phyloP scores from a whole-genome alignment of 2,797 vertebrate species.

The Sebastes hubbsi region DNA sequence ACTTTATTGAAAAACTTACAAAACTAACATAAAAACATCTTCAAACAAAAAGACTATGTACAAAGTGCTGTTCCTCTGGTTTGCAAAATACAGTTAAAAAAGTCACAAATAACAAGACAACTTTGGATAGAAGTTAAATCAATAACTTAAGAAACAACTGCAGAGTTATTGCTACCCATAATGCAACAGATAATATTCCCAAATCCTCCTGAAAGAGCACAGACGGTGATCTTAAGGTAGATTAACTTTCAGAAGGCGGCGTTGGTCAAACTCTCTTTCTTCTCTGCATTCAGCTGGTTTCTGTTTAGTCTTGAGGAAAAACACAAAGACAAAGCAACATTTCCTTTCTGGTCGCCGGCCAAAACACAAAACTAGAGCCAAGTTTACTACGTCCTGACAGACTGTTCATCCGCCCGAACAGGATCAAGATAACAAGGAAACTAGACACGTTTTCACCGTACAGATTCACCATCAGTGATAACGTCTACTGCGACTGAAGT shows the following conservation, averaged over 20 bases:
- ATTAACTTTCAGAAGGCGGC: too few relatives aligned
- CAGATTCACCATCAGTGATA: background rate
- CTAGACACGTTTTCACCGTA: background rate
- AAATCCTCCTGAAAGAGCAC: background rate
- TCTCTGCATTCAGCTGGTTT: constrained; percentile 1
- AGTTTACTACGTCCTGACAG: background rate
- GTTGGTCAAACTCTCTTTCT: too few relatives aligned
- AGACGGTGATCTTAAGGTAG: background rate
- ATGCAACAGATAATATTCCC: background rate
- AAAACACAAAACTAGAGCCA: background rate
- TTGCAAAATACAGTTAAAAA: background rate
- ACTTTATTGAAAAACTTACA: constrained; percentile 53
- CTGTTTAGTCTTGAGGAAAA: constrained; percentile 58
- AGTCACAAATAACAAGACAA: background rate
- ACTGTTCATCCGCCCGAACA: background rate
- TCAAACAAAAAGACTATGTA: constrained; percentile 41
- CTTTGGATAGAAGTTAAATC: background rate
- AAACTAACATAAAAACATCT: constrained; percentile 5
- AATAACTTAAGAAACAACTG: constrained; percentile 10
- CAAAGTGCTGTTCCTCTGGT: constrained; percentile 54
- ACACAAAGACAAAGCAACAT: constrained; percentile 44
- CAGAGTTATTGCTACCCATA: background rate
- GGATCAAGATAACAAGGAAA: background rate
- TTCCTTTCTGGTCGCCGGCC: constrained; percentile 35
- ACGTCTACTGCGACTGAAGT: too few relatives aligned